Evolutionary conservation across 2,888 invertebrate genomes (phyloP).

Genomic region (Dynastes hyllus): DNA sequence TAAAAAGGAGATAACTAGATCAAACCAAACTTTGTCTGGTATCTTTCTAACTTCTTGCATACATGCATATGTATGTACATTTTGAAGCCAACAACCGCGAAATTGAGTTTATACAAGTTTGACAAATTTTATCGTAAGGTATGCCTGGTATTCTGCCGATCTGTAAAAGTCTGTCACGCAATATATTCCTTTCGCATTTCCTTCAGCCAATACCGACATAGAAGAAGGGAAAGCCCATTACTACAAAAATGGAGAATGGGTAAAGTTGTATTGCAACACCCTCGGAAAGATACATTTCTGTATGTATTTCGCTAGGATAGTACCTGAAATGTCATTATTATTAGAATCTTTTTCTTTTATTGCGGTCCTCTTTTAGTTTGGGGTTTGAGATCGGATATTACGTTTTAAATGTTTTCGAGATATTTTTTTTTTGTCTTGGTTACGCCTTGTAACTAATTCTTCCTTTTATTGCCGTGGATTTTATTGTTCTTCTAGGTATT

Average conservation of each 20-base stretch:
- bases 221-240: neutral
- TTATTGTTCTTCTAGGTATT: conserved; percentile 5
- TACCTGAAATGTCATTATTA: conserved; percentile 4
- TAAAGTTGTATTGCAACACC: neutral
- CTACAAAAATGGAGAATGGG: neutral
- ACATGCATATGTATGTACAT: neutral
- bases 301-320: conserved; percentile 3
- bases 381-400: conserved; percentile 3
- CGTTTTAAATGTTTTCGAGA: neutral
- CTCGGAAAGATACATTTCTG: conserved; percentile 2
- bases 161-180: conserved; percentile 35
- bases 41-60: neutral
- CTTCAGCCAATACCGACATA: neutral
- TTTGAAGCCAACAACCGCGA: conserved; percentile 26
- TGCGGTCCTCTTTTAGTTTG: neutral
- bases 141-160: conserved; percentile 25
- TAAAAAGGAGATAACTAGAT: no score
- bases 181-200: conserved; percentile 4
- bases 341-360: neutral
- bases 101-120: conserved; percentile 30
- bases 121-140: conserved; percentile 2
- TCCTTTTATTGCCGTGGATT: conserved; percentile 1
- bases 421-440: conserved; percentile 7
- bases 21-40: no score
- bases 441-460: conserved; percentile 5